Conservation (phyloP, 2,888 invertebrate species). For the Pantelozetes paolii region DNA sequence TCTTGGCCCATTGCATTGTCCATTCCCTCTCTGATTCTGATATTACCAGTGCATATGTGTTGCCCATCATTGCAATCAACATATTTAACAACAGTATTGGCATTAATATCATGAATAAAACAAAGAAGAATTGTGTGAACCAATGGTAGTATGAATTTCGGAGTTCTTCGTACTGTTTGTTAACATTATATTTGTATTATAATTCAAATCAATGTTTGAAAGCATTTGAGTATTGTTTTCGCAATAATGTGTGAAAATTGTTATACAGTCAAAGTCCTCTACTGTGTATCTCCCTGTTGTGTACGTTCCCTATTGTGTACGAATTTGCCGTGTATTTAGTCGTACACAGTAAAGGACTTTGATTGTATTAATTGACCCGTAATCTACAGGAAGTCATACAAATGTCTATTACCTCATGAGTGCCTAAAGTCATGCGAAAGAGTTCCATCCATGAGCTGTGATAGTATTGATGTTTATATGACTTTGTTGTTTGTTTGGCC, state of each 20-base stretch:
- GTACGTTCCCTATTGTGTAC: no score
- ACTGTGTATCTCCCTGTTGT: no score
- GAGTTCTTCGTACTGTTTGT: constrained; percentile 92
- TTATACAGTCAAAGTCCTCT: no score
- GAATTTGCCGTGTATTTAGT: no score
- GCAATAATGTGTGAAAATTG: no score
- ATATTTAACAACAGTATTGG: constrained; percentile 93
- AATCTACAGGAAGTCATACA: neutral
- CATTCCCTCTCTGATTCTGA: constrained; percentile 97
- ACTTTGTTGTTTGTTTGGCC: constrained; percentile 56
- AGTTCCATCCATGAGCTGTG: constrained; percentile 95
- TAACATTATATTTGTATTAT: neutral
- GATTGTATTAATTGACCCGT: no score
- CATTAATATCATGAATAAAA: constrained; percentile 95
- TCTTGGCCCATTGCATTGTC: constrained; percentile 94
- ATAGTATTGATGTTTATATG: constrained; percentile 47
- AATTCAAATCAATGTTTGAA: neutral
- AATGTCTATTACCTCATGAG: constrained; percentile 69
- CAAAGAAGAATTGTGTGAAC: constrained; percentile 91
- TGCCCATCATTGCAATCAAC: constrained; percentile 99
- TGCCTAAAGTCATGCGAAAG: constrained; percentile 94
- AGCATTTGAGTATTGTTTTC: neutral
- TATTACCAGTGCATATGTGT: constrained; percentile 88
- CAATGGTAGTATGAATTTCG: constrained; percentile 83
- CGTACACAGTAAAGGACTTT: neutral